Base-by-base conservation (phyloP, 2,797 vertebrate species). In the Enteromius trimaculatus region DNA sequence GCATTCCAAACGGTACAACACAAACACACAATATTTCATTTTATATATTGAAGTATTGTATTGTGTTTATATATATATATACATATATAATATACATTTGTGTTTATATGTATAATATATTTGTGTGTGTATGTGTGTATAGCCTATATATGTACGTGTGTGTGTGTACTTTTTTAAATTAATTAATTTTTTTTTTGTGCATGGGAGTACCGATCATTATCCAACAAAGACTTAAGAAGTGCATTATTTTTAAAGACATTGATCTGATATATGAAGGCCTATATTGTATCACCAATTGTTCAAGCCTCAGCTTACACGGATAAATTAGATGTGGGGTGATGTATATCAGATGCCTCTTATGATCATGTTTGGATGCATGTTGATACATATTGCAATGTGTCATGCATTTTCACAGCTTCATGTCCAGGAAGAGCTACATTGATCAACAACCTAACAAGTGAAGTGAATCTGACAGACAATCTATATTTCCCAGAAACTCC, bases 401-500 rank as follows among this genome's bases (percentile, higher is more conserved):
- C 23, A 49, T 69, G 19, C 51, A 47, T 77, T 77, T 69, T 69
- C 60, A 74, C 72, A 80, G 51, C 65, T 80, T 58, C 65, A 69
- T 71, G 74, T 78, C 47, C 80, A 76, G 74, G 64, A 70, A 83
- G 75, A 62, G 51, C 21, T 10, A 13, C 64, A 83, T 83, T 78
- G 81, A 78, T 83, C 81, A 78, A 70, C 21, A 14, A 60, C 21
- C 65, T 83, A 77, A 47, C 81, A 77, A 78, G 81, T 83, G 78
- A 83, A 83, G 75, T 68, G 26, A 78, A 78, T 76, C 39, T 83
- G 81, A 78, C 81, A 78, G 64, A 70, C 74, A 23, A 83, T 83
- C 74, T 58, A 77, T 83, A 83, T 78, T 78, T 83, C 65, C 81
- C 81, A 83, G 81, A 83, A 83, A 49, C 65, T 29, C 75, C 4